These are phyloP conservation scores for Meloidogyne chitwoodi DNA, from an alignment of 1,140 invertebrate genomes.

Conservation along the genomic window DNA sequence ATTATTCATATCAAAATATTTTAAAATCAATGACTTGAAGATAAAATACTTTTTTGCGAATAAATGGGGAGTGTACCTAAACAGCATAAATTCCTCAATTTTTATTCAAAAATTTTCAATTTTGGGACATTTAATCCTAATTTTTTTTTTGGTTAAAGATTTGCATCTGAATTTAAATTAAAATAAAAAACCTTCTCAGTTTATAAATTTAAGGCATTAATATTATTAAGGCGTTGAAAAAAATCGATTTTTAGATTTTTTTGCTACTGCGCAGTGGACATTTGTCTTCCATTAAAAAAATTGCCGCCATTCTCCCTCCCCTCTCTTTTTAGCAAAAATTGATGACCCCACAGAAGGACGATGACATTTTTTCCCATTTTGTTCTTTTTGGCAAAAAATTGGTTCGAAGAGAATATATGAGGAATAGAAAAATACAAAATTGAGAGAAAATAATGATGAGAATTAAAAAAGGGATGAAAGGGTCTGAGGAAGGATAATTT, in stretches of 20 bases:
- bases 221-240: neutral
- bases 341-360: neutral
- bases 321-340: neutral
- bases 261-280: neutral
- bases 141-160: too few species aligned
- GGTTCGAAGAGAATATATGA: neutral
- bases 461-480: neutral
- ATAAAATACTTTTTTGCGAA: too few species aligned
- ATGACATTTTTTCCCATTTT: neutral
- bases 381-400: neutral
- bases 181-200: too few species aligned
- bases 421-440: neutral
- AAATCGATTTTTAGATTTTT: neutral
- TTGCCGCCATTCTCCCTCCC: neutral
- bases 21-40: too few species aligned
- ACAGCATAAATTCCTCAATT: too few species aligned
- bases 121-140: too few species aligned
- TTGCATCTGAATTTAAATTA: too few species aligned
- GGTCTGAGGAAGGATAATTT: neutral
- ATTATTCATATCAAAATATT: too few species aligned
- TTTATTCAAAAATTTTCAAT: too few species aligned
- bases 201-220: neutral
- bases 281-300: neutral
- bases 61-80: too few species aligned
- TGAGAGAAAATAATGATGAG: neutral